Percentiles rank a stretch among this genome's conserved stretches.
Evolutionary conservation across 2,797 vertebrate genomes (phyloP).

Genomic region (Acanthornis magna): DNA sequence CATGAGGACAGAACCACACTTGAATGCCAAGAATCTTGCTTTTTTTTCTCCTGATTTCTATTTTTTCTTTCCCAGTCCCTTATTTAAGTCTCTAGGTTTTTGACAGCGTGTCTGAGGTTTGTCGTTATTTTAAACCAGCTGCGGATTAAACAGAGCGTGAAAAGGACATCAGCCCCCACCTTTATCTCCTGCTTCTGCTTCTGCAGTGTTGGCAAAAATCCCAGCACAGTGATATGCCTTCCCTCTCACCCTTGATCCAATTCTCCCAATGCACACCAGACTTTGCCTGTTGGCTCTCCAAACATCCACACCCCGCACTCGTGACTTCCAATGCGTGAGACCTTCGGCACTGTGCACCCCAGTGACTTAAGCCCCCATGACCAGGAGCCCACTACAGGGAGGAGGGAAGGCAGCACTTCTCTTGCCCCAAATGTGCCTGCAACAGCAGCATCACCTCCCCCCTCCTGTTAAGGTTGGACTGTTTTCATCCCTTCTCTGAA

Average conservation of each 20-base stretch:
- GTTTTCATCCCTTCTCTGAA: neutral
- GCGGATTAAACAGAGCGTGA: neutral
- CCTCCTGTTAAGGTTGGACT: neutral
- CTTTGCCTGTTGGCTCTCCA: neutral
- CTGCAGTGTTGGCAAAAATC: neutral
- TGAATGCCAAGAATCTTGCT: neutral
- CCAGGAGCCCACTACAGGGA: fast-evolving
- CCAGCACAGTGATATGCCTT: neutral
- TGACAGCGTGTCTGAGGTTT: neutral
- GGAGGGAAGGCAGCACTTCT: neutral
- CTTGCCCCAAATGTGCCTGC: neutral
- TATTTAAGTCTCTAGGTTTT: neutral
- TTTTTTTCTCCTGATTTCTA: neutral
- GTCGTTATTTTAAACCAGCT: neutral
- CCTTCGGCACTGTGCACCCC: fast-evolving
- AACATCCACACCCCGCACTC: neutral
- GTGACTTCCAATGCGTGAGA: neutral
- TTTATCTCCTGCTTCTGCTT: neutral
- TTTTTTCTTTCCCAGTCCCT: neutral
- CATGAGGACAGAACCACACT: neutral
- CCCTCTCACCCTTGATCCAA: neutral
- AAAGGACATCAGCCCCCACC: neutral
- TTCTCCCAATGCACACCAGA: fast-evolving
- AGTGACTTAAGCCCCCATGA: fast-evolving
- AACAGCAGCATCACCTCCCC: neutral